Base-by-base conservation (phyloP, 2,888 invertebrate genomes). In the Perdita meconis region DNA sequence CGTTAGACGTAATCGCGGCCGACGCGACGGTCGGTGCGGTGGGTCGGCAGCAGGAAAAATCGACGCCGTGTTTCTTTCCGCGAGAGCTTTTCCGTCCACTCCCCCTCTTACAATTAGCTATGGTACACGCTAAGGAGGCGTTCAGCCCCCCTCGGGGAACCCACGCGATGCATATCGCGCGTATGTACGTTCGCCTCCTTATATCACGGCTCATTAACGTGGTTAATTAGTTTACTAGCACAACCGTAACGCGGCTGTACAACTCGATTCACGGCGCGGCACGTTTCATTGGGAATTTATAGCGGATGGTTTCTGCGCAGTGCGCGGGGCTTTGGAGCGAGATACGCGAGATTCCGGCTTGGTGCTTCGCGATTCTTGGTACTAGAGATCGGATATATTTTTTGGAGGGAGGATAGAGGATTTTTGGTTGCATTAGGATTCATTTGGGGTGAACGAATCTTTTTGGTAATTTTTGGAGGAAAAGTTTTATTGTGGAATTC, bases 211-310 rank as follows among this genome's bases (percentile, higher is more conserved):
- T 81, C 78, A 79, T 79, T 85, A 83, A 85, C 73, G 73, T 79
- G 64, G 67, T 72, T 85, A 85, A 85, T 85, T 85, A 83, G 83
- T 85, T 85, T 81, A 84, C 68, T 80, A 59, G 78, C 44, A 67
- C 63, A 78, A 73, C 61, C 71, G 67, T 81, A 78, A 73, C 73
- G 63, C 66, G 71, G 77, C 53, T 68, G 74, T 63, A 68, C 64
- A 59, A 74, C 77, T 66, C 71, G 76, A 71, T 74, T 81, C 78
- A 70, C 53, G 63, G 63, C 63, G 70, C 38, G 51, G 42, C 65
- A 66, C 55, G 65, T 70, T 60, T 67, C 67, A 72, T 70, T 72
- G 50, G 60, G 57, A 70, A 83, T 77, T 70, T 68, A 63, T 51
- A 44, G 55, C 56, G 50, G 36, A 22, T 63, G 63, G 42, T 73